Percentiles rank a stretch among this genome's conserved stretches.
Evolutionary conservation across 2,113 vertebrate genomes (phyloP).

Genomic region (Recurvirostra avosetta): DNA sequence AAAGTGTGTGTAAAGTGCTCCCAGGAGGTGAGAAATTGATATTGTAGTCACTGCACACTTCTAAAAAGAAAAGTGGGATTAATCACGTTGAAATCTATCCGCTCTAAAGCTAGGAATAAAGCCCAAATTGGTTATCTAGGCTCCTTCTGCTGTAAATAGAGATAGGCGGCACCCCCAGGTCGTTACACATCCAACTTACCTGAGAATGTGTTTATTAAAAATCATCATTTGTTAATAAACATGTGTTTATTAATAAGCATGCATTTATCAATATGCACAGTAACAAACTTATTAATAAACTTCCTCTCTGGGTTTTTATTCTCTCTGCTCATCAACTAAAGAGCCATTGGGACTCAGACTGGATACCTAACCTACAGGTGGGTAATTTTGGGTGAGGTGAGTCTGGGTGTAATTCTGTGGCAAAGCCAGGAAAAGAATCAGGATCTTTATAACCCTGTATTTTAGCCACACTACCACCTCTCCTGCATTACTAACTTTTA

Average conservation of each 20-base stretch:
- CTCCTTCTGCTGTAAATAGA: background rate
- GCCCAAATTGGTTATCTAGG: background rate
- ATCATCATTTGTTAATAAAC: background rate
- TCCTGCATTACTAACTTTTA: background rate
- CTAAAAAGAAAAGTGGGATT: background rate
- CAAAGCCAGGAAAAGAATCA: background rate
- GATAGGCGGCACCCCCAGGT: rapidly evolving
- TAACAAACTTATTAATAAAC: background rate
- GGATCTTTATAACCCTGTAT: background rate
- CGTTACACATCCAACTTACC: rapidly evolving
- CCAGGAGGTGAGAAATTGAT: background rate
- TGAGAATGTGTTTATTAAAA: background rate
- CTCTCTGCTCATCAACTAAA: background rate
- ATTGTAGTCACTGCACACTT: background rate
- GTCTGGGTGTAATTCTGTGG: background rate
- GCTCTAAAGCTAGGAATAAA: background rate
- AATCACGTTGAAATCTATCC: background rate
- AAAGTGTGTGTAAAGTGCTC: background rate
- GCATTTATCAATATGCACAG: background rate
- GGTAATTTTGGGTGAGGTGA: background rate
- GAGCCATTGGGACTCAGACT: background rate
- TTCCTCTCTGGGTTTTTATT: background rate
- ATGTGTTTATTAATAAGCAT: background rate
- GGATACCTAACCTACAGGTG: background rate
- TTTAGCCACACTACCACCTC: background rate